A percentile compares a stretch with the other conserved stretches of the same genome.
Evolutionary conservation across 2,888 invertebrate species (phyloP).

Genomic region (Scaptodrosophila latifasciaeformis): DNA sequence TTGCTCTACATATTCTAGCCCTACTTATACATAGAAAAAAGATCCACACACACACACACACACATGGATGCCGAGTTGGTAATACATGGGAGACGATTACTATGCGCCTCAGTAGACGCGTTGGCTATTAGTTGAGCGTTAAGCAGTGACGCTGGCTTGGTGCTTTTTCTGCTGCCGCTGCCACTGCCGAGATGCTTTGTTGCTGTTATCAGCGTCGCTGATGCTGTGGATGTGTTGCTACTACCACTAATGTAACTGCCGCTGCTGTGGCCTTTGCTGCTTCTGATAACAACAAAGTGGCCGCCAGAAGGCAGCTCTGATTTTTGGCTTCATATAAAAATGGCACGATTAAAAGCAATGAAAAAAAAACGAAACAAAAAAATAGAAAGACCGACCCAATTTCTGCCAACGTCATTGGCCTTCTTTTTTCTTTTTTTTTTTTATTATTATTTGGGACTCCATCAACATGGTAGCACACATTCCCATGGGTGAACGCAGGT

Average conservation of each 20-base stretch:
- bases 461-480: constrained; percentile 2
- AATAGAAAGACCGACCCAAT: constrained; percentile 42
- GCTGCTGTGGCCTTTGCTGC: constrained; percentile 37
- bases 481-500: constrained; percentile 28
- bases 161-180: constrained; percentile 1
- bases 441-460: no score
- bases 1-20: constrained; percentile 62
- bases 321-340: no score
- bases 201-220: constrained; percentile 37
- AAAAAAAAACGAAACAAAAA: constrained; percentile 16
- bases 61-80: constrained; percentile 2
- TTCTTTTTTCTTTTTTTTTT: constrained; percentile 7
- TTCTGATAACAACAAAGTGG: constrained; percentile 56
- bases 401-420: constrained; percentile 30
- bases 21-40: constrained; percentile 66
- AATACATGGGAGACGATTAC: constrained; percentile 40
- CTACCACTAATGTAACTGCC: constrained; percentile 9
- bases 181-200: constrained; percentile 33
- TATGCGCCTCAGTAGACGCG: constrained; percentile 40
- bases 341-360: constrained; percentile 46
- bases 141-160: constrained; percentile 4
- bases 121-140: constrained; percentile 43
- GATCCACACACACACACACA: constrained; percentile 35
- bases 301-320: background rate
- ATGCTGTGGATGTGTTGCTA: background rate